Evolutionary conservation across 2,113 vertebrate species (phyloP).

Genomic region (Strix aluco): DNA sequence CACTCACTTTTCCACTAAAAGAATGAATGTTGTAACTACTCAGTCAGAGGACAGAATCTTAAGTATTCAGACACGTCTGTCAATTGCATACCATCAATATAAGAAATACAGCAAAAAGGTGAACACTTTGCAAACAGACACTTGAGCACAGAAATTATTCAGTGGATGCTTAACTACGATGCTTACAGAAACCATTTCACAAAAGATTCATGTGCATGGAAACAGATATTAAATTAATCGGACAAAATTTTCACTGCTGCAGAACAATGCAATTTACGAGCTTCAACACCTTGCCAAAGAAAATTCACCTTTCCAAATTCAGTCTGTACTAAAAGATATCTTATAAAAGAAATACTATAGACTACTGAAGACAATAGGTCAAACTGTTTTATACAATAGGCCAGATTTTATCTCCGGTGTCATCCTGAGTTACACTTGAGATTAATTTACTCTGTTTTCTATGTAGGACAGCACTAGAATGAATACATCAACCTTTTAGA

Average conservation of each 20-base stretch:
- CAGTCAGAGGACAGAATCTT: background rate
- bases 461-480: background rate
- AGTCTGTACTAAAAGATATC: background rate
- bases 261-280: background rate
- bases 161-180: background rate
- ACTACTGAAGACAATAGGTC: background rate
- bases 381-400: background rate
- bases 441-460: conserved; percentile 27
- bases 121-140: background rate
- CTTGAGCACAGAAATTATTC: background rate
- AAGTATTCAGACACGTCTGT: background rate
- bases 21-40: background rate
- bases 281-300: background rate
- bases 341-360: background rate
- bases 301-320: background rate
- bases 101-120: background rate
- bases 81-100: background rate
- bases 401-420: background rate
- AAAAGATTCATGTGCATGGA: background rate
- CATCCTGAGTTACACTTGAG: background rate
- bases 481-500: conserved; percentile 6
- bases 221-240: background rate
- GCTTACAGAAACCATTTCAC: background rate
- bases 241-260: background rate
- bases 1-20: background rate